These are phyloP conservation scores for Drosophila nikananu DNA, from an alignment of 1,140 invertebrate species.

Conservation along the genomic window DNA sequence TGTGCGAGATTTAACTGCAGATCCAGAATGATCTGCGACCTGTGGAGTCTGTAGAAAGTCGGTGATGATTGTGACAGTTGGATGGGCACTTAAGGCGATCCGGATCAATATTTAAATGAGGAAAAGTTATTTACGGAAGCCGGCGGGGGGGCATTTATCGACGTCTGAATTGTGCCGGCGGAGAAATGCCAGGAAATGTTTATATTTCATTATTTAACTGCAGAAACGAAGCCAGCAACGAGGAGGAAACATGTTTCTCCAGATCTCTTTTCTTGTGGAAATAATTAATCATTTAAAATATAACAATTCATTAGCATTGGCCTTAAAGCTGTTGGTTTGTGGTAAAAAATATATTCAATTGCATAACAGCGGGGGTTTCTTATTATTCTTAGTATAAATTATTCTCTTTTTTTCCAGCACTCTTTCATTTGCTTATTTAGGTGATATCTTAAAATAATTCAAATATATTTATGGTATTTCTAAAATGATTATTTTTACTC, in stretches of 20 bases:
- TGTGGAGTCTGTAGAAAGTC: conserved; percentile 58
- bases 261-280: not conserved
- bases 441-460: too few species aligned
- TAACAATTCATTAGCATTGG: too few species aligned
- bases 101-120: conserved; percentile 35
- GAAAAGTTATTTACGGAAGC: conserved; percentile 30
- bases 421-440: too few species aligned
- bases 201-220: conserved; percentile 8
- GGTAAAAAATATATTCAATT: too few species aligned
- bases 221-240: not conserved
- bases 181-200: conserved; percentile 16
- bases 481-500: too few species aligned
- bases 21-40: conserved; percentile 21
- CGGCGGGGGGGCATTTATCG: not conserved
- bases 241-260: too few species aligned
- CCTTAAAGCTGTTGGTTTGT: too few species aligned
- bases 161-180: not conserved
- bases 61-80: conserved; percentile 25
- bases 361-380: too few species aligned
- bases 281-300: too few species aligned
- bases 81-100: conserved; percentile 30
- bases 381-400: too few species aligned
- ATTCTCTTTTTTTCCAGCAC: too few species aligned
- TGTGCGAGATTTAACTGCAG: conserved; percentile 17
- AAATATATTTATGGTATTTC: too few species aligned